phyloP scores from a whole-genome alignment of 30 jellyfish, hydroid and myxozoan species.

The Aurelia aurita region DNA sequence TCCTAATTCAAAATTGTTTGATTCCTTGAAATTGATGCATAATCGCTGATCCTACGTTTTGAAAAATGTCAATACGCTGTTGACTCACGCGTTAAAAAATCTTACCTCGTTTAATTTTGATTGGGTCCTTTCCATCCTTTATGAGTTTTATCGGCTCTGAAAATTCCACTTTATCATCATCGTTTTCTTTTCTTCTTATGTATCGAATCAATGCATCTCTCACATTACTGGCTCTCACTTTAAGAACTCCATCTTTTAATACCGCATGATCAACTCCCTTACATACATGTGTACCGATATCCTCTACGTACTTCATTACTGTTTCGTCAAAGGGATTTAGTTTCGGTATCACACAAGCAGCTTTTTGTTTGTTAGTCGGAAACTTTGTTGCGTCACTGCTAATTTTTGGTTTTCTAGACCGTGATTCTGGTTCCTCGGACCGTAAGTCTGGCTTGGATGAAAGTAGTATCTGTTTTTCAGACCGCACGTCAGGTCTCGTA shows the following conservation, averaged over 20 bases:
- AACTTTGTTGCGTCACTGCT: neutral
- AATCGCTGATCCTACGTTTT: too few species aligned
- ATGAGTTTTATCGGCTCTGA: too few species aligned
- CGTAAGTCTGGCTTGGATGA: too few species aligned
- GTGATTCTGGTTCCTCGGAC: neutral
- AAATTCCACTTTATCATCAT: neutral
- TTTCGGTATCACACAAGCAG: conserved; percentile 44
- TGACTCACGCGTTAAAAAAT: too few species aligned
- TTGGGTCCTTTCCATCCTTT: too few species aligned
- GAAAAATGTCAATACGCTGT: too few species aligned
- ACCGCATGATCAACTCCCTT: neutral
- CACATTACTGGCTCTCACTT: conserved; percentile 20
- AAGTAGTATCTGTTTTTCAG: too few species aligned
- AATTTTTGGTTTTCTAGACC: neutral
- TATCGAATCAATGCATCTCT: conserved; percentile 26
- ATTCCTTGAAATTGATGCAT: too few species aligned
- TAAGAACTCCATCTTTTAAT: conserved; percentile 11
- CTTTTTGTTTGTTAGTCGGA: neutral
- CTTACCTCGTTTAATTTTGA: too few species aligned
- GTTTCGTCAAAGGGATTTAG: conserved; percentile 47
- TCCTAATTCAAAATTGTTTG: too few species aligned
- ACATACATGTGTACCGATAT: conserved; percentile 3
- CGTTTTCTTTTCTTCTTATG: conserved; percentile 19
- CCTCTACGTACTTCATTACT: conserved; percentile 12
- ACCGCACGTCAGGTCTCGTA: too few species aligned